Percentiles rank a stretch among this genome's conserved stretches.
Evolutionary conservation across 2,888 invertebrate genomes (phyloP).

Genomic region (Alloplasta piceator): DNA sequence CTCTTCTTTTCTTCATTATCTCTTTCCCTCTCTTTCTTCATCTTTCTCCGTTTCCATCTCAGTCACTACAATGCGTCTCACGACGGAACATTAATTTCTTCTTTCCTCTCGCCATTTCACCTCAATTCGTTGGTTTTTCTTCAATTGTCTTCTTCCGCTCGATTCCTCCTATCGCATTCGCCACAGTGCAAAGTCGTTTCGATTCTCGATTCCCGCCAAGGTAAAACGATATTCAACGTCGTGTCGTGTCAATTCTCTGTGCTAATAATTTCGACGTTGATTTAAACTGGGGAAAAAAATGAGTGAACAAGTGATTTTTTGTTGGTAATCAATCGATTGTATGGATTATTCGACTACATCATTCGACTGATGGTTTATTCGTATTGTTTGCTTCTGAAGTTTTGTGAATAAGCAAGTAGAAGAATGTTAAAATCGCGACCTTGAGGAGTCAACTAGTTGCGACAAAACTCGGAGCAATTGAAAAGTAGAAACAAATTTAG

Average conservation of each 20-base stretch:
- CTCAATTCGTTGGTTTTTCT: neutral
- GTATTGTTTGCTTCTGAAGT: neutral
- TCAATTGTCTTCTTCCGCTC: neutral
- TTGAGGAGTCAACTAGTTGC: neutral
- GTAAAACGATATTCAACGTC: too few species aligned
- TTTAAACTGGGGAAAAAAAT: neutral
- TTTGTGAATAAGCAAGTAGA: neutral
- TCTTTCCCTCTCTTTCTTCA: conserved; percentile 1
- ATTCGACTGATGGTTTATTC: neutral
- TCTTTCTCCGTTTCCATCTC: conserved; percentile 15
- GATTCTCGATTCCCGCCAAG: too few species aligned
- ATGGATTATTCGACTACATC: neutral
- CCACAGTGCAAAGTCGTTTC: too few species aligned
- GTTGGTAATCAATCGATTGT: neutral
- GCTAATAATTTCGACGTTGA: neutral
- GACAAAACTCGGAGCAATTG: neutral
- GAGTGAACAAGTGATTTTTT: conserved; percentile 6
- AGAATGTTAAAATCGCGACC: conserved; percentile 45
- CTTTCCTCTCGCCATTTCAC: neutral
- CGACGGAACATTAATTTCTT: neutral
- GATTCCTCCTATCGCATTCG: too few species aligned
- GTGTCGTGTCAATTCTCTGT: too few species aligned
- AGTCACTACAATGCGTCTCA: neutral
- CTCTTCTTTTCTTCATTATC: conserved; percentile 22
- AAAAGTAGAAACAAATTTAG: conserved; percentile 47